phyloP scores from a whole-genome alignment of 2,113 vertebrate genomes.

The Plectropomus leopardus region DNA sequence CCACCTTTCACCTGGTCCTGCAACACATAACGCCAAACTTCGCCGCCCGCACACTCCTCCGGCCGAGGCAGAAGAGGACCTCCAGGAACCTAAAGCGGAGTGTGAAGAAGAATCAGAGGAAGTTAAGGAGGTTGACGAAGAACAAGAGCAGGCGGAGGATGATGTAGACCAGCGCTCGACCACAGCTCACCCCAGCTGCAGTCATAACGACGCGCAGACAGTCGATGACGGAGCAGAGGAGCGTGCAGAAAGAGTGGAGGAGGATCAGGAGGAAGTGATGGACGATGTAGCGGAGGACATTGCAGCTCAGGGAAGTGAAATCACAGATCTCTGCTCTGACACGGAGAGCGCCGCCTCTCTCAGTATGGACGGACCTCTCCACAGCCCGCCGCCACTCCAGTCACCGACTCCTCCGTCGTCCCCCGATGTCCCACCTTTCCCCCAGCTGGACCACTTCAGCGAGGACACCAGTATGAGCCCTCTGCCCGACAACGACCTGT shows the following conservation, averaged over 20 bases:
- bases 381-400: conserved; percentile 78
- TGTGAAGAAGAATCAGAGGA: conserved; percentile 28
- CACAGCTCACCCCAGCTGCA: neutral
- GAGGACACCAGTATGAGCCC: conserved; percentile 75
- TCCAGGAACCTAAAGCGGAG: conserved; percentile 37
- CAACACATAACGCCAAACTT: neutral
- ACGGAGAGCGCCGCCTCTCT: conserved; percentile 81
- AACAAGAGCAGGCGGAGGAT: conserved; percentile 36
- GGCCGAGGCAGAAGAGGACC: conserved; percentile 41
- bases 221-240: conserved; percentile 21
- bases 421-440: conserved; percentile 67
- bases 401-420: conserved; percentile 79
- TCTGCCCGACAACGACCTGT: conserved; percentile 64
- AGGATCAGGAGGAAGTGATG: conserved; percentile 47
- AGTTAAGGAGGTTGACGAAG: conserved; percentile 28
- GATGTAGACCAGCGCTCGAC: conserved; percentile 5
- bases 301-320: conserved; percentile 68
- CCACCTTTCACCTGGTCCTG: conserved; percentile 38
- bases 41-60: neutral
- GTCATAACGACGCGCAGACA: conserved; percentile 2
- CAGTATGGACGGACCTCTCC: conserved; percentile 83
- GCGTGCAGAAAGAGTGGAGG: conserved; percentile 39
- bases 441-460: conserved; percentile 74
- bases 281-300: conserved; percentile 47
- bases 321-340: conserved; percentile 75